Evolutionary conservation across 1,140 invertebrate genomes (phyloP).

Genomic region (Micrasema minimum): DNA sequence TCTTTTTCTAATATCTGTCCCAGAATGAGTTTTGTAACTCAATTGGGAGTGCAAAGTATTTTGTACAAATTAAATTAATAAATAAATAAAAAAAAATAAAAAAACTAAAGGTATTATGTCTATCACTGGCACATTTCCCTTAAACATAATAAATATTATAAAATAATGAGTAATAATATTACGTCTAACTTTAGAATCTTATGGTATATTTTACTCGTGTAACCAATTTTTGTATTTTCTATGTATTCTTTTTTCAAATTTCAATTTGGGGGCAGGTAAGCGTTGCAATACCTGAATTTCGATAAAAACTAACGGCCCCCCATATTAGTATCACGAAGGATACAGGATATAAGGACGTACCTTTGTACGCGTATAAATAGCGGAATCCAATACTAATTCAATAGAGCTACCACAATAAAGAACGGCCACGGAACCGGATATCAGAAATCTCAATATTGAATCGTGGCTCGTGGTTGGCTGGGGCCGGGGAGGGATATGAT

Average conservation of each 20-base stretch:
- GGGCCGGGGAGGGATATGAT: constrained; percentile 10
- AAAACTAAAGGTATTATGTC: no score
- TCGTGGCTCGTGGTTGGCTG: constrained; percentile 14
- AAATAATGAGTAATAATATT: no score
- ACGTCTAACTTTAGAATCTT: no score
- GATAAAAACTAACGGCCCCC: constrained; percentile 52
- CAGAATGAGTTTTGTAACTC: no score
- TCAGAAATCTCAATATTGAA: constrained; percentile 47
- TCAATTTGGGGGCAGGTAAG: constrained; percentile 16
- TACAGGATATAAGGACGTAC: not conserved
- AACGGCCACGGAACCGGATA: constrained; percentile 36
- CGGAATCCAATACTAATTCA: constrained; percentile 42
- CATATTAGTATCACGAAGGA: constrained; percentile 24
- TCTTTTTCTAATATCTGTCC: no score
- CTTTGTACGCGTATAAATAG: constrained; percentile 9
- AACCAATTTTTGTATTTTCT: no score
- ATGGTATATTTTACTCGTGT: no score
- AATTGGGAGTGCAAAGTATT: no score
- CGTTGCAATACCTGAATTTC: constrained; percentile 35
- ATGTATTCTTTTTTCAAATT: not conserved
- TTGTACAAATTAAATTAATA: no score
- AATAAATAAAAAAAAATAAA: no score
- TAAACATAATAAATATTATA: no score
- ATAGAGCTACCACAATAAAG: constrained; percentile 44
- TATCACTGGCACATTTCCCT: no score